phyloP scores from a whole-genome alignment of 2,797 vertebrate species.

The Varecia variegata region DNA sequence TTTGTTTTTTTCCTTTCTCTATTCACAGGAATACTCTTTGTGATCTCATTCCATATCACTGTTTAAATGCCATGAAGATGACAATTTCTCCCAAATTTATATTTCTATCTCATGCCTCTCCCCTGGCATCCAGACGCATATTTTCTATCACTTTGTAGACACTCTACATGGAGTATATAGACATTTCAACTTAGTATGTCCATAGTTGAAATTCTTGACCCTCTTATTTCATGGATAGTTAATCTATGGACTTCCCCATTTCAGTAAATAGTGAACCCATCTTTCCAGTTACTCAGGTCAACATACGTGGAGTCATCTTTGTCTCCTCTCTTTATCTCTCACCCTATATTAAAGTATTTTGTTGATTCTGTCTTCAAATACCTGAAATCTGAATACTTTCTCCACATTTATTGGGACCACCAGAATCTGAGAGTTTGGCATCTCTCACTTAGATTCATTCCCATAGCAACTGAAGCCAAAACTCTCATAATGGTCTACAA shows the following conservation, averaged over 20 bases:
- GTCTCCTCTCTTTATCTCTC: background rate
- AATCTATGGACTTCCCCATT: background rate
- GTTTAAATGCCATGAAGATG: background rate
- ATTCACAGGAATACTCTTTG: background rate
- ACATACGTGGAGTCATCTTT: background rate
- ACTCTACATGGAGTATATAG: background rate
- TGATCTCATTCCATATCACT: background rate
- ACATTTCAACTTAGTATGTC: background rate
- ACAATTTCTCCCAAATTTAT: background rate
- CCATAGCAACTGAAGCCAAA: background rate
- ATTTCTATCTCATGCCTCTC: background rate
- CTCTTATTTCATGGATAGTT: background rate
- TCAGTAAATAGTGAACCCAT: background rate
- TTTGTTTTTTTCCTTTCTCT: background rate
- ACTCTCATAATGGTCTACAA: background rate
- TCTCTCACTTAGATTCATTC: background rate
- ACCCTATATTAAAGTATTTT: background rate
- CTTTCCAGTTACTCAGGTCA: background rate
- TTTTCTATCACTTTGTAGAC: background rate
- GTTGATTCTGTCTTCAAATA: background rate
- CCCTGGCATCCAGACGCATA: too few relatives aligned
- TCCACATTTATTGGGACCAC: background rate
- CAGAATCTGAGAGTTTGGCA: background rate
- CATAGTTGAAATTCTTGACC: background rate
- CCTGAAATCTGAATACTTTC: background rate